These are phyloP conservation scores for Onychomys torridus DNA, from an alignment of 2,797 vertebrate species.

Conservation along the genomic window DNA sequence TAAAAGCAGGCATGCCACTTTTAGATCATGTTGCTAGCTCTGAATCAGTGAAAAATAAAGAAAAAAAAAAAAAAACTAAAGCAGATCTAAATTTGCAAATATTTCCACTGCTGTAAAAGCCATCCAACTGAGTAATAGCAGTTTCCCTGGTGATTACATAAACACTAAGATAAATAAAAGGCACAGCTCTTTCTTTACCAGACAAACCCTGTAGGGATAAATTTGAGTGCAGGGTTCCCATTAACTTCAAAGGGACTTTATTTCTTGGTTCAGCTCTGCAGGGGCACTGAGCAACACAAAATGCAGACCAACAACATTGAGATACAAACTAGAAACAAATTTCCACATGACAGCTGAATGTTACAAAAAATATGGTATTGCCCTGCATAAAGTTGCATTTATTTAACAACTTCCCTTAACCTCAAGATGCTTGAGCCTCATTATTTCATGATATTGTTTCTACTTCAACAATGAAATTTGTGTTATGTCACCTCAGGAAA, in stretches of 20 bases:
- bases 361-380: slow-evolving; percentile 15
- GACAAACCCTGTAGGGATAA: slow-evolving; percentile 4
- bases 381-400: slow-evolving; percentile 8
- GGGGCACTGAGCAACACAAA: slow-evolving; percentile 16
- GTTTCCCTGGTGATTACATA: slow-evolving; percentile 35
- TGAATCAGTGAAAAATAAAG: background rate
- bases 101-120: background rate
- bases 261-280: background rate
- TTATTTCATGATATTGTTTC: slow-evolving; percentile 41
- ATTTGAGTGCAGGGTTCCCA: background rate
- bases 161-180: slow-evolving; percentile 44
- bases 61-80: background rate
- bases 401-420: slow-evolving; percentile 31
- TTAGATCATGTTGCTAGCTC: background rate
- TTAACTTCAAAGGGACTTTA: slow-evolving; percentile 50
- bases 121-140: background rate
- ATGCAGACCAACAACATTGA: slow-evolving; percentile 22
- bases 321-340: slow-evolving; percentile 65
- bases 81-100: background rate
- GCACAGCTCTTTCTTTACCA: slow-evolving; percentile 27
- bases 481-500: slow-evolving; percentile 61
- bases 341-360: background rate
- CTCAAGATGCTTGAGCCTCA: background rate
- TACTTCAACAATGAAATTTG: slow-evolving; percentile 57
- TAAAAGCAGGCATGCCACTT: background rate